Evolutionary conservation across 2,797 vertebrate species (phyloP), one percentile per base, ranked within the genome.

Genomic region (Melanotaenia trifasciata): DNA sequence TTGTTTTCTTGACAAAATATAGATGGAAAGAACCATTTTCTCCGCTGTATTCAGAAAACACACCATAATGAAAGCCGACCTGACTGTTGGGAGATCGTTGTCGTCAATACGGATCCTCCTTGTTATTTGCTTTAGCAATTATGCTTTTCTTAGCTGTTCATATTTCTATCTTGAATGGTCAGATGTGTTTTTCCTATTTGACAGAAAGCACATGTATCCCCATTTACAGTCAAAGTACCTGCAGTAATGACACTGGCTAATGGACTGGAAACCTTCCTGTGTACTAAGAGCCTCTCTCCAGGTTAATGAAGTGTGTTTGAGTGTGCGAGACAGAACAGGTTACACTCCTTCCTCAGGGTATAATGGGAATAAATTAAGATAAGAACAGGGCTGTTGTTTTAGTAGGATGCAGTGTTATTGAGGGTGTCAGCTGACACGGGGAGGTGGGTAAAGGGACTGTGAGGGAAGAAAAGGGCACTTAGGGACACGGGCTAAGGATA

Each of bases 191-290:
- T 53, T 24, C 3, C 32, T 59, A 8, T 65, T 53, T 63, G 67
- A 40, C 51, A 13, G 60, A 68, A 78, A 28, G 20, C 71, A 63
- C 67, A 73, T 33, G 50, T n/a, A 24, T 60, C 26, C 43, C 36
- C 54, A 75, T 83, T 77, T 64, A 74, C 30, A 47, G 30, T 51
- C 56, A 58, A 58, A 79, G 71, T 58, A 84, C 50, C 80, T 78
- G 79, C 61, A 72, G 32, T 87, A 84, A 88, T 84, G 74, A 81
- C 38, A 26, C 60, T 16, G 66, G 58, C 65, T 87, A 89, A 90
- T 89, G 90, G 82, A 84, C 80, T 57, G 72, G 65, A 89, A 84
- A 58, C 67, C 76, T 83, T 74, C 76, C 70, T 83, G 76, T 81
- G 78, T 61, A 70, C 72, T 81, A 64, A 81, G 64, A 83, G 74